Evolutionary conservation across 2,797 vertebrate species (phyloP), one percentile per base, ranked within the genome.

Genomic region (Helicolenus hilgendorfi): DNA sequence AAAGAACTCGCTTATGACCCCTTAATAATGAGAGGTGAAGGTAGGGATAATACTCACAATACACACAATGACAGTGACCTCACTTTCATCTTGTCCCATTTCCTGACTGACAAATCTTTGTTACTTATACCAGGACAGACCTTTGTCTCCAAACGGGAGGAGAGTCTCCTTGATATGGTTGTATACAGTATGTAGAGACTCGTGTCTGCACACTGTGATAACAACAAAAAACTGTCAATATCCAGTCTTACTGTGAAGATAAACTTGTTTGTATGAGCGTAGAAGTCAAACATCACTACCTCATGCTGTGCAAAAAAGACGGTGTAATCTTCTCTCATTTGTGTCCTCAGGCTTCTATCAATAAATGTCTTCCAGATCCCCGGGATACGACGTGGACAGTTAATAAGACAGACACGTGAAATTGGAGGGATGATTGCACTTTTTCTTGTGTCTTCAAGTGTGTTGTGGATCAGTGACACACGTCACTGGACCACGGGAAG

Each of bases 91-190:
- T 58, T 75, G 53, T 67, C 49, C 36, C 56, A 60, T 90, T 94
- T 95, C 91, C 85, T 92, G 69, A 67, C 82, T 45, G 63, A 77
- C 72, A 88, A 78, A 90, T 59, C 3, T 78, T 80, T 88, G 58
- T 15, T 41, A 24, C 35, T 81, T 33, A 27, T 8, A 62, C n/a
- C 4, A 35, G 10, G 36, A 33, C 20, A 1, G 7, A 36, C 27
- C 4, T 36, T 38, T 79, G 36, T 82, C 53, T 75, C 68, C 3
- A 31, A n/a, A 56, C 76, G 31, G 78, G 67, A 77, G 26, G 35
- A 62, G 29, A 68, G 26, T 41, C 38, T 73, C 11, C 29, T 53
- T 13, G 65, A 1, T 63, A 45, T 62, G 22, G 77, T 59, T 60
- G 31, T 55, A 36, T 55, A 36, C 11, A 13, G 11, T 36, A 7